Conservation (phyloP, 2,113 vertebrate species). For the Tragulus kanchil region DNA sequence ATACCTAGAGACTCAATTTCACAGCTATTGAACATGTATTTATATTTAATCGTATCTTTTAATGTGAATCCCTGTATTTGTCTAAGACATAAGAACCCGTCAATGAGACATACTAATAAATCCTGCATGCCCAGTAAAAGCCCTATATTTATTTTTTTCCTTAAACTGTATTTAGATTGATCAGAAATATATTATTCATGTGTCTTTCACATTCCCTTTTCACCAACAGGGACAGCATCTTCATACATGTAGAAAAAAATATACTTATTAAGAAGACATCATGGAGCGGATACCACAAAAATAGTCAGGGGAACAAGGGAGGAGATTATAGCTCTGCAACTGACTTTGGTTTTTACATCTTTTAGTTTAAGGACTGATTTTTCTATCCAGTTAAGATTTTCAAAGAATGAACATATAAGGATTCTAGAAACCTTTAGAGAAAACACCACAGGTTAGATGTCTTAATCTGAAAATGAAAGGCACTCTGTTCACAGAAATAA, state of each 20-base stretch:
- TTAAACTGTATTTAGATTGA: background rate
- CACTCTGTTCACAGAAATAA: background rate
- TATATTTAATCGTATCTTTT: conserved; percentile 39
- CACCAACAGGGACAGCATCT: background rate
- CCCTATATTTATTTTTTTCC: too few species aligned
- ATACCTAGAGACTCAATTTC: conserved; percentile 13
- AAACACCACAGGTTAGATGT: background rate
- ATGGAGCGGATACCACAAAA: background rate
- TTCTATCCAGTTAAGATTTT: background rate
- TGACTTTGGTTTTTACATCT: background rate
- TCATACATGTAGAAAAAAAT: background rate
- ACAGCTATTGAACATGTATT: conserved; percentile 27
- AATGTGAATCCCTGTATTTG: background rate
- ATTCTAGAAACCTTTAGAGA: background rate
- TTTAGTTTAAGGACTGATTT: background rate
- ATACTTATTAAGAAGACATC: background rate
- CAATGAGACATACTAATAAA: background rate
- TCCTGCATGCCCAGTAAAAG: background rate
- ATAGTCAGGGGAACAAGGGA: background rate
- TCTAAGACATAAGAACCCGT: background rate
- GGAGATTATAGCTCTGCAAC: background rate
- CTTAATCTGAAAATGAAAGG: background rate
- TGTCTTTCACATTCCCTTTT: background rate
- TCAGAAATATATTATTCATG: background rate
- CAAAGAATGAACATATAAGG: background rate